These are phyloP conservation scores for Ptychadena robeensis DNA, from an alignment of 2,797 vertebrate genomes.

Conservation along the genomic window DNA sequence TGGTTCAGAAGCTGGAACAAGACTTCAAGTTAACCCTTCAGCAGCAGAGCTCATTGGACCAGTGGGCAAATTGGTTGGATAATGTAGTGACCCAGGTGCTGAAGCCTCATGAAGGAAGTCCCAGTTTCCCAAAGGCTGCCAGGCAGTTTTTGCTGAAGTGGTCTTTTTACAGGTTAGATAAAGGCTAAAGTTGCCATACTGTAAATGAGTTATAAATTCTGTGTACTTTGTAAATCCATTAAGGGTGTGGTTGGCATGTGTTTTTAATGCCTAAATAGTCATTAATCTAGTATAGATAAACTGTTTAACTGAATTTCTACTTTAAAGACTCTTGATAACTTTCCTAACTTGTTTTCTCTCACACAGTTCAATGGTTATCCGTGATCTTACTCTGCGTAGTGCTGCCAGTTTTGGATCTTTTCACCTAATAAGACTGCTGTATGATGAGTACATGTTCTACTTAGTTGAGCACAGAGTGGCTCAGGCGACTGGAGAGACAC, in stretches of 20 bases:
- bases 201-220: no score
- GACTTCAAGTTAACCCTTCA: constrained; percentile 97
- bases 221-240: no score
- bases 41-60: constrained; percentile 97
- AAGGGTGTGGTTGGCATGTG: no score
- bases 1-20: constrained; percentile 95
- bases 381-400: constrained; percentile 94
- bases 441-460: constrained; percentile 99
- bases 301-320: not conserved
- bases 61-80: constrained; percentile 97
- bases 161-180: constrained; percentile 94
- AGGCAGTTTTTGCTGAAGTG: constrained; percentile 97
- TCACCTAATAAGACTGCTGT: constrained; percentile 95
- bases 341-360: not conserved
- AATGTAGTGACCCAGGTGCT: constrained; percentile 92
- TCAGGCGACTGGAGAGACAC: constrained; percentile 92
- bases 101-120: constrained; percentile 89
- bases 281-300: no score
- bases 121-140: constrained; percentile 93
- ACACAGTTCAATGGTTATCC: constrained; percentile 96
- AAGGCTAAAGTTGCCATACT: not conserved
- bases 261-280: no score
- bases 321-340: not conserved
- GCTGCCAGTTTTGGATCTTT: constrained; percentile 97
- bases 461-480: constrained; percentile 96